Conservation (phyloP, 1,140 invertebrate genomes). For the Magallana gigas region DNA sequence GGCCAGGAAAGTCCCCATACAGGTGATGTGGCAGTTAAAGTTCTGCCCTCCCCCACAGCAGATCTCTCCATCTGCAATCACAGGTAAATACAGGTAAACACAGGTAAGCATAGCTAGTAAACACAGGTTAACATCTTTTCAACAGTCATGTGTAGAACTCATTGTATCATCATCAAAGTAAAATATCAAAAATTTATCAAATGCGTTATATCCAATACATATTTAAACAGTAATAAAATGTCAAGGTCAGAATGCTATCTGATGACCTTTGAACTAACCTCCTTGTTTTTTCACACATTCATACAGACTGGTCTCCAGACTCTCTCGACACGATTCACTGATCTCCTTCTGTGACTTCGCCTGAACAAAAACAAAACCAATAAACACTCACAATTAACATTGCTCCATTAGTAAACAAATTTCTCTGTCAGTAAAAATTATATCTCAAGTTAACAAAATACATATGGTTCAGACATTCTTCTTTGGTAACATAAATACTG, state of each 20-base stretch:
- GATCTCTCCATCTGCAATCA: slow-evolving; percentile 24
- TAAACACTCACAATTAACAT: too few species aligned
- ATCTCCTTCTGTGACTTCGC: slow-evolving; percentile 54
- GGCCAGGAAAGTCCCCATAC: slow-evolving; percentile 43
- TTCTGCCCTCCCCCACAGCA: slow-evolving; percentile 5
- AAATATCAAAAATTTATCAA: neutral
- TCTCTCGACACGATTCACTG: slow-evolving; percentile 49
- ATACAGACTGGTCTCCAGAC: slow-evolving; percentile 56
- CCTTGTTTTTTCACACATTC: slow-evolving; percentile 61
- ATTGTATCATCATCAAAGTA: too few species aligned
- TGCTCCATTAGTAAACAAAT: too few species aligned
- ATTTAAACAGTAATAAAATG: neutral
- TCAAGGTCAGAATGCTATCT: too few species aligned
- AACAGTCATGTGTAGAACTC: too few species aligned
- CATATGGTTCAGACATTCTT: too few species aligned
- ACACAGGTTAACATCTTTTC: neutral
- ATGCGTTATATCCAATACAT: too few species aligned
- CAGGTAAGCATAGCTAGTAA: neutral
- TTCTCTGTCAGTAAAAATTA: too few species aligned
- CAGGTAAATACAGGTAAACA: neutral
- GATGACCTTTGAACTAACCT: slow-evolving; percentile 52
- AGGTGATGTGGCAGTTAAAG: slow-evolving; percentile 8
- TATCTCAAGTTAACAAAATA: too few species aligned
- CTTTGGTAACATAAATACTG: too few species aligned
- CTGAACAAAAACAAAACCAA: slow-evolving; percentile 44